A percentile compares a stretch with the other conserved stretches of the same genome.
phyloP scores from a whole-genome alignment of 2,888 invertebrate species.

The Ophion slaviceki region DNA sequence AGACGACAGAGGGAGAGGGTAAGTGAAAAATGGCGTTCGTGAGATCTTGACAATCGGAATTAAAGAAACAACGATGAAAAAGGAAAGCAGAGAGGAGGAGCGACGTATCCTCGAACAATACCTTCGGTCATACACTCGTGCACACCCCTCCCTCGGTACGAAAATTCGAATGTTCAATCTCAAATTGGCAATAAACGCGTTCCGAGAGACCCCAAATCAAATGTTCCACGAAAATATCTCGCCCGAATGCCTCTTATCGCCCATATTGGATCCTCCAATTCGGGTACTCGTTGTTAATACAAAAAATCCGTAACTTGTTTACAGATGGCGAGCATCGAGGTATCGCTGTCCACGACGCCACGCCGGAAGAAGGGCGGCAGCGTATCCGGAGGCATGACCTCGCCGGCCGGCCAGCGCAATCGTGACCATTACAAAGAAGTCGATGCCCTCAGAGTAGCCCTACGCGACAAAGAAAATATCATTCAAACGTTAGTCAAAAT shows the following conservation, averaged over 20 bases:
- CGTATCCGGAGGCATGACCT: conserved; percentile 79
- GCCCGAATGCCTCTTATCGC: too few species aligned
- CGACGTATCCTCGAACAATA: too few species aligned
- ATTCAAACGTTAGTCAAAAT: conserved; percentile 88
- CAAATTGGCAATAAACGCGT: too few species aligned
- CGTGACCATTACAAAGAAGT: conserved; percentile 85
- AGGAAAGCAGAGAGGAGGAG: background rate
- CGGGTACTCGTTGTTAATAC: background rate
- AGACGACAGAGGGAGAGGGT: background rate
- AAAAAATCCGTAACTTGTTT: conserved; percentile 56
- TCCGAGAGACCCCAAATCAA: too few species aligned
- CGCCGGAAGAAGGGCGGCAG: conserved; percentile 86
- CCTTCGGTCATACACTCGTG: too few species aligned
- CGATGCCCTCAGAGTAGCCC: conserved; percentile 89
- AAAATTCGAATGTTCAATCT: too few species aligned
- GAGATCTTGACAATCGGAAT: conserved; percentile 9
- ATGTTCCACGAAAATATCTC: too few species aligned
- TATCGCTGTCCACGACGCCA: conserved; percentile 89
- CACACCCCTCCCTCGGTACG: too few species aligned
- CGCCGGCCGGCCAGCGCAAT: conserved; percentile 78
- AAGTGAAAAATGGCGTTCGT: conserved; percentile 12
- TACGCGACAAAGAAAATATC: conserved; percentile 92
- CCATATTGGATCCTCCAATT: background rate
- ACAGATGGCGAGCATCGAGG: conserved; percentile 94
- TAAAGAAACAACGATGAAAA: background rate